Conservation (phyloP, 2,797 vertebrate genomes). For the Ambastaia sidthimunki region DNA sequence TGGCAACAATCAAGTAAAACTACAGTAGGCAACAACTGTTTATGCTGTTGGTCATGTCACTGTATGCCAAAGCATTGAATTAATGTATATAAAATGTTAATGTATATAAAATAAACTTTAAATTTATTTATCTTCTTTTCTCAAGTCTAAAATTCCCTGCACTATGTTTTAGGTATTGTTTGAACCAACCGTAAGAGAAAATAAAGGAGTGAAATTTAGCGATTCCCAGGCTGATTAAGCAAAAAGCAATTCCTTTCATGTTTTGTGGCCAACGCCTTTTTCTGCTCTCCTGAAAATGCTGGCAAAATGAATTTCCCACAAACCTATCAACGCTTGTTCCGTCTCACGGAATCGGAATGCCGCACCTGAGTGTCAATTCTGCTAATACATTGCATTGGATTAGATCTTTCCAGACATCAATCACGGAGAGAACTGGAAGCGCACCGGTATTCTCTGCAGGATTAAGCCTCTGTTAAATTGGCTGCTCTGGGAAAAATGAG, state of each 20-base stretch:
- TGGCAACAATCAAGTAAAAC: too few species aligned
- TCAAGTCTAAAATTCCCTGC: background rate
- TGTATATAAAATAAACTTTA: background rate
- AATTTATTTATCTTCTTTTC: background rate
- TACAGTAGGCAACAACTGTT: too few species aligned
- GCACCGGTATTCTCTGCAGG: constrained; percentile 69
- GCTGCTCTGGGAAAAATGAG: constrained; percentile 71
- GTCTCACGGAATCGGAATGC: constrained; percentile 49
- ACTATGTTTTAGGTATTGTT: background rate
- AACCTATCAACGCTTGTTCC: constrained; percentile 54
- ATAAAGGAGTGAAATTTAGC: constrained; percentile 34
- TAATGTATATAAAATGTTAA: too few species aligned
- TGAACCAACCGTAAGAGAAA: background rate
- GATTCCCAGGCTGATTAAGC: constrained; percentile 69
- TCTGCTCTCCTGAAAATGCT: constrained; percentile 63
- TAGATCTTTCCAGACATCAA: constrained; percentile 73
- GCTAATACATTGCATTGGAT: constrained; percentile 67
- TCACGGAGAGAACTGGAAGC: constrained; percentile 67
- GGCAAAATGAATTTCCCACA: constrained; percentile 52
- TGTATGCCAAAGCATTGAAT: too few species aligned
- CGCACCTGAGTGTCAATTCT: constrained; percentile 73
- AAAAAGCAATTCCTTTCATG: constrained; percentile 53
- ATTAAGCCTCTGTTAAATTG: constrained; percentile 79
- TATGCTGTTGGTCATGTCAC: too few species aligned
- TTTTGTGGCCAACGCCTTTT: constrained; percentile 58